Conservation (phyloP, 2,888 invertebrate genomes). For the Leptarthrus brevirostris region DNA sequence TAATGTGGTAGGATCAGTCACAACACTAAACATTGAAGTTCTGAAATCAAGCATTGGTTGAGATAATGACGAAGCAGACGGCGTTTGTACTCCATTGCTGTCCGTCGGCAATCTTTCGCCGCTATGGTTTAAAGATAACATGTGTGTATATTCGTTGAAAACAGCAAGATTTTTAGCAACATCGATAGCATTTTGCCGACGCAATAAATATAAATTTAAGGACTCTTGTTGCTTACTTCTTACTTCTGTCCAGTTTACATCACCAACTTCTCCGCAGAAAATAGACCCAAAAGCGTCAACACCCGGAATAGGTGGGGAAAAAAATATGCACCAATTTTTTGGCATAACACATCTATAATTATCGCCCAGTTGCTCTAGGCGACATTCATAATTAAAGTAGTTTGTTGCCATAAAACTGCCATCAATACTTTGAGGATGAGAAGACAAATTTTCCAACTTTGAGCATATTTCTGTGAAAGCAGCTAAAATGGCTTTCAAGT, state of each 20-base stretch:
- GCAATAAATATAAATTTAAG: neutral
- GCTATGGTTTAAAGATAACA: too few species aligned
- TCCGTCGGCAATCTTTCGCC: too few species aligned
- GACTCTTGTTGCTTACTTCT: conserved; percentile 12
- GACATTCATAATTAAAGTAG: conserved; percentile 69
- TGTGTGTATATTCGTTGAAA: too few species aligned
- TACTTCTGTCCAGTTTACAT: neutral
- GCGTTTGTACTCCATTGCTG: too few species aligned
- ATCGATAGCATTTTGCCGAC: neutral
- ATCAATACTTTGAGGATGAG: conserved; percentile 71
- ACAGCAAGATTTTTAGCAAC: neutral
- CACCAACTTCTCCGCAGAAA: neutral
- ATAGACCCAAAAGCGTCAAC: neutral
- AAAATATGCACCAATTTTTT: conserved; percentile 22
- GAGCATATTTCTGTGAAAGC: conserved; percentile 78
- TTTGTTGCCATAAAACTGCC: conserved; percentile 70
- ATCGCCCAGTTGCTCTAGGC: conserved; percentile 73
- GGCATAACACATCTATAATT: conserved; percentile 59
- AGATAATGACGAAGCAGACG: too few species aligned
- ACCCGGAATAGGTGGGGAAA: neutral
- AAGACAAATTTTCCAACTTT: conserved; percentile 74
- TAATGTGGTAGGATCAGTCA: too few species aligned
- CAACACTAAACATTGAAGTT: too few species aligned
- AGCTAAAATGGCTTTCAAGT: conserved; percentile 75
- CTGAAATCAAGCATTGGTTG: too few species aligned